Conservation (phyloP, 2,888 invertebrate species). For the Melitaea athalia region DNA sequence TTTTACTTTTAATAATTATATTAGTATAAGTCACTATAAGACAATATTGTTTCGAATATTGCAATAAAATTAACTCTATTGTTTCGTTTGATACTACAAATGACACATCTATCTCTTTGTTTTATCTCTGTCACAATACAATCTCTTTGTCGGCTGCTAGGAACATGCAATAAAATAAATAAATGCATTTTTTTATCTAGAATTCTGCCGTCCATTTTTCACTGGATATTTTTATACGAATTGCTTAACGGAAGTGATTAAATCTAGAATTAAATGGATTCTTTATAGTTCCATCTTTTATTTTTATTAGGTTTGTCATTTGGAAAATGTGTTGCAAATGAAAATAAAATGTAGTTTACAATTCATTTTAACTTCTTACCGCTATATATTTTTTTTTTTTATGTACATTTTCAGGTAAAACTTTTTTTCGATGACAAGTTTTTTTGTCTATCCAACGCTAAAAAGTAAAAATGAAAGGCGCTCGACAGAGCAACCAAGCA, state of each 20-base stretch:
- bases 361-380: too few species aligned
- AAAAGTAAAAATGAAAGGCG: too few species aligned
- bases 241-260: conserved; percentile 31
- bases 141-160: conserved; percentile 31
- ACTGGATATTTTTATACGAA: conserved; percentile 23
- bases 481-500: too few species aligned
- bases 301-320: not conserved
- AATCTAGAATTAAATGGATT: conserved; percentile 22
- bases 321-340: not conserved
- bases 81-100: not conserved
- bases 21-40: too few species aligned
- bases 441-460: too few species aligned
- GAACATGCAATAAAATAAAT: conserved; percentile 32
- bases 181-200: conserved; percentile 21
- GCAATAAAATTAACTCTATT: too few species aligned
- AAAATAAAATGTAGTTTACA: not conserved
- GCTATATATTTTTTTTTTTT: too few species aligned
- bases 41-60: too few species aligned
- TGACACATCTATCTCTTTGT: not conserved
- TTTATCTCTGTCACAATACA: conserved; percentile 26
- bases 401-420: too few species aligned
- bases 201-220: conserved; percentile 20
- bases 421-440: too few species aligned
- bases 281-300: not conserved
- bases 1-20: too few species aligned